These are phyloP conservation scores for Hermaeophaga mercurialis DNA, from an alignment of 2,888 invertebrate species.

Conservation along the genomic window DNA sequence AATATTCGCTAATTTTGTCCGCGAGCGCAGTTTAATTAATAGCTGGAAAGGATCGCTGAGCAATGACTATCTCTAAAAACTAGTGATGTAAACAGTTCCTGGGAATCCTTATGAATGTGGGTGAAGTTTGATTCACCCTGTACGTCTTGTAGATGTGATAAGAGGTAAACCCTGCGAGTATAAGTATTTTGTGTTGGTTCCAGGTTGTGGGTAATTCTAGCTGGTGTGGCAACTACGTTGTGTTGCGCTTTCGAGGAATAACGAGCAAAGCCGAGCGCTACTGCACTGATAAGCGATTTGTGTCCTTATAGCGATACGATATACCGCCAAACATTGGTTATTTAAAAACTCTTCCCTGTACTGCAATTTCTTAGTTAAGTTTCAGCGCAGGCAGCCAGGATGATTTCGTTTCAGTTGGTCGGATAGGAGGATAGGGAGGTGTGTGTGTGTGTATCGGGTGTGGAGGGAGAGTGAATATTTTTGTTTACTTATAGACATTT, in stretches of 20 bases:
- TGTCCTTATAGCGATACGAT: slow-evolving; percentile 15
- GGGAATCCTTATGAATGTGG: too few species aligned
- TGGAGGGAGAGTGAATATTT: slow-evolving; percentile 49
- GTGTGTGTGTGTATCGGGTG: slow-evolving; percentile 51
- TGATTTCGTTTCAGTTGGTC: slow-evolving; percentile 56
- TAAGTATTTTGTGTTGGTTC: too few species aligned
- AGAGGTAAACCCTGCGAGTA: too few species aligned
- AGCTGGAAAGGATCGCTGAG: too few species aligned
- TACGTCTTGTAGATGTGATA: too few species aligned
- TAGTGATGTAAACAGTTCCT: too few species aligned
- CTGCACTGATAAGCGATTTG: slow-evolving; percentile 39
- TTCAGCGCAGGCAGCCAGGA: slow-evolving; percentile 47
- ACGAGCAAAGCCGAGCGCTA: slow-evolving; percentile 23
- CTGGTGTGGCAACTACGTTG: slow-evolving; percentile 5
- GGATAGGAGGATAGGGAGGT: slow-evolving; percentile 39
- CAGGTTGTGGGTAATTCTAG: background rate
- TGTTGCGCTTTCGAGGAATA: slow-evolving; percentile 10
- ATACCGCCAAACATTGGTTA: slow-evolving; percentile 21
- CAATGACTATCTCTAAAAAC: too few species aligned
- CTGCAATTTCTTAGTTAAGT: slow-evolving; percentile 32
- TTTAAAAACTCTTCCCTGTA: slow-evolving; percentile 46
- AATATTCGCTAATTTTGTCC: too few species aligned
- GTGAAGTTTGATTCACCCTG: too few species aligned
- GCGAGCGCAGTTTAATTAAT: too few species aligned
- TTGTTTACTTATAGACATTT: slow-evolving; percentile 56